Percentiles rank a stretch among this genome's conserved stretches.
phyloP scores from a whole-genome alignment of 2,113 vertebrate genomes.

The Anseranas semipalmata region DNA sequence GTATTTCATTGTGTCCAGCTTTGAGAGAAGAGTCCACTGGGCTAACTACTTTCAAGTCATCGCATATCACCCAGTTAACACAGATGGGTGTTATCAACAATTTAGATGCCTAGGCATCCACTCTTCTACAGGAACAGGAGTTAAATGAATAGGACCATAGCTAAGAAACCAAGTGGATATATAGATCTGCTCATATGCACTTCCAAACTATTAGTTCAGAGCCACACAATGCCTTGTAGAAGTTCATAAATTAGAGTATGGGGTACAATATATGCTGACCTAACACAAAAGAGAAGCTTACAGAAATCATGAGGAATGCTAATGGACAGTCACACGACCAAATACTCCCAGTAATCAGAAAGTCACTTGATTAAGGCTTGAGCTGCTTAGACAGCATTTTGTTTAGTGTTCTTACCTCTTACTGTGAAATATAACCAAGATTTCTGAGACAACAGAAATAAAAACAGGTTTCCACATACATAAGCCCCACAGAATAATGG shows the following conservation, averaged over 20 bases:
- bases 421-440: neutral
- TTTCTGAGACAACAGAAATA: neutral
- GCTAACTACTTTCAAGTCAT: neutral
- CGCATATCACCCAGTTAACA: neutral
- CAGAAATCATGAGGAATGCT: constrained; percentile 5
- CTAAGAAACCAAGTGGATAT: neutral
- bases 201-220: neutral
- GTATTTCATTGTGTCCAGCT: neutral
- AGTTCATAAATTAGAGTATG: neutral
- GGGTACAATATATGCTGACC: neutral
- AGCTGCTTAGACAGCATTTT: neutral
- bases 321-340: neutral
- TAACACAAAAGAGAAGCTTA: neutral
- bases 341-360: neutral
- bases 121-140: neutral
- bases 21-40: neutral
- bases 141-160: neutral
- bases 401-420: neutral
- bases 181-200: neutral
- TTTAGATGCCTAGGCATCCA: neutral
- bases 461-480: neutral
- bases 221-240: neutral
- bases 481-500: neutral
- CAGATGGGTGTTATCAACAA: neutral
- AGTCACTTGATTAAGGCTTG: neutral